Base-by-base conservation (phyloP, 2,113 vertebrate genomes). In the Hoplias malabaricus region DNA sequence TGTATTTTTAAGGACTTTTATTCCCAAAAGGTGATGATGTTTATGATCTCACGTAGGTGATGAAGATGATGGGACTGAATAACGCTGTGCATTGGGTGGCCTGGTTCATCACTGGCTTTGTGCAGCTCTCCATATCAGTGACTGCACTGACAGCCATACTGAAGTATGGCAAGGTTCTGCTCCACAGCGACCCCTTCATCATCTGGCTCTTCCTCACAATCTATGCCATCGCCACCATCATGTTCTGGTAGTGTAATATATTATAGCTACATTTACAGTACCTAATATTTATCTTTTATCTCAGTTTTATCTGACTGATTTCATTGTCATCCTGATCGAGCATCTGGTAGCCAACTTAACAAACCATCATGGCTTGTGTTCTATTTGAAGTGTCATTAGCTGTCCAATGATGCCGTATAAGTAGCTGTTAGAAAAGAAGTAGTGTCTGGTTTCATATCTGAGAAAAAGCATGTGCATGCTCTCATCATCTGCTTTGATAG, bases 31-130 rank as follows among this genome's bases (percentile, higher is more conserved):
- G 61, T 66, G 33, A 34, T 23, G 13, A 36, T 40, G 8, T 34
- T 31, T 23, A 14, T 16, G 31, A 46, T 69, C 63, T 31, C 46
- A 38, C 0, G 0, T 86, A 99, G 97, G 97, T 99, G 86, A 98
- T 99, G 97, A 99, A 99, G 92, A 99, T 97, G 86, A 99, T 99
- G 97, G 97, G 97, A 1, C 86, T 99, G 88, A 97, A 98, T 89
- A 99, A 99, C 0, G 96, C 96, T 0, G 97, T 99, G 3, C 97
- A 99, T 89, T 99, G 97, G 97, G 96, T 99, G 83, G 97, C 97
- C 46, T 99, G 97, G 97, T 99, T 99, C 91, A 98, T 99, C 90
- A 99, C 97, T 0, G 97, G 97, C 65, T 98, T 98, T 0, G 94
- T 98, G 48, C 97, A 99, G 91, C 95, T 99, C 31, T 98, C 97